Evolutionary conservation across 2,797 vertebrate genomes (phyloP).

Genomic region (Danio aesculapii): DNA sequence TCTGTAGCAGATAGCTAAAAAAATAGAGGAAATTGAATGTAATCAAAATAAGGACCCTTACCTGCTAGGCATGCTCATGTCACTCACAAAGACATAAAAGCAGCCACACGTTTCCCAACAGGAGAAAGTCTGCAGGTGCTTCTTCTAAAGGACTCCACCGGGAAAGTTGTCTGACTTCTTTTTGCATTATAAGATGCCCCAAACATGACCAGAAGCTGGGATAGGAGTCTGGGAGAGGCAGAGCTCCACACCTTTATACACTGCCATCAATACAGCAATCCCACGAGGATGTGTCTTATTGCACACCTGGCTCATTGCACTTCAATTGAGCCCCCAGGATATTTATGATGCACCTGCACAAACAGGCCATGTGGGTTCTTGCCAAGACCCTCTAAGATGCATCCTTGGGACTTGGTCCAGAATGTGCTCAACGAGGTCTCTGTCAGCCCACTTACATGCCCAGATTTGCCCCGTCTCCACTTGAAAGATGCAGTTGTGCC

Average conservation of each 20-base stretch:
- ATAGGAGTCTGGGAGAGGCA: not conserved
- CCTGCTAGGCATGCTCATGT: constrained; percentile 19
- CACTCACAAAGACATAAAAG: constrained; percentile 31
- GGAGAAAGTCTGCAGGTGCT: constrained; percentile 15
- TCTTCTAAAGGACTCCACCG: constrained; percentile 12
- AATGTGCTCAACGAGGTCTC: constrained; percentile 11
- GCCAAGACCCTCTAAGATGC: constrained; percentile 41
- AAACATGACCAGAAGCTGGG: constrained; percentile 23
- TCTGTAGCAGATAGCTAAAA: constrained; percentile 9
- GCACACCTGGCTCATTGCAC: constrained; percentile 38
- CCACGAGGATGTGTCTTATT: constrained; percentile 32
- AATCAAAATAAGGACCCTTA: constrained; percentile 39
- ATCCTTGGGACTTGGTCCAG: constrained; percentile 26
- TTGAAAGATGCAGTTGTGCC: constrained; percentile 14
- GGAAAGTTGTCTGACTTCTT: constrained; percentile 10
- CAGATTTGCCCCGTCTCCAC: constrained; percentile 40
- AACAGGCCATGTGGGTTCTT: constrained; percentile 39
- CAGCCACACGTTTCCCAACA: constrained; percentile 15
- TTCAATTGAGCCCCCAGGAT: constrained; percentile 8
- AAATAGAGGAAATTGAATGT: not conserved
- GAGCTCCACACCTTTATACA: not conserved
- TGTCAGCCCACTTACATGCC: constrained; percentile 13
- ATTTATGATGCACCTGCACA: constrained; percentile 44
- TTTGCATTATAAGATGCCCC: not conserved
- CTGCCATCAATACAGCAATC: not conserved